Percentiles rank a stretch among this genome's conserved stretches.
Conservation (phyloP, 2,113 vertebrate genomes). For the Mustelus asterias region DNA sequence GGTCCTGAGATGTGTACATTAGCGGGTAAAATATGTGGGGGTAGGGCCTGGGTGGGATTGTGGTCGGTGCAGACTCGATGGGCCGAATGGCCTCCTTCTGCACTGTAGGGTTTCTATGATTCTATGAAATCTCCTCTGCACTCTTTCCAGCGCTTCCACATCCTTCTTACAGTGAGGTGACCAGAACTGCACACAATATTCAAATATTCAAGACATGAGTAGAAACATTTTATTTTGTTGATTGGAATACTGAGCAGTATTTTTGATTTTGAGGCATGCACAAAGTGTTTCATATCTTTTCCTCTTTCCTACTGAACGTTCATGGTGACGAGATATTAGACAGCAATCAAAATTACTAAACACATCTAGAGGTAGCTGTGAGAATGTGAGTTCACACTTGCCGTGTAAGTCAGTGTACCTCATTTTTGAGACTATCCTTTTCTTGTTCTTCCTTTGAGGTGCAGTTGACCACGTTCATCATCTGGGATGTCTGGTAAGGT, state of each 20-base stretch:
- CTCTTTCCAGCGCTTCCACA: too few relatives aligned
- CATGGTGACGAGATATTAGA: neutral
- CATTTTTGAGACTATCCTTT: neutral
- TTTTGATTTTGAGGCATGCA: neutral
- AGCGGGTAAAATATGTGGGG: too few relatives aligned
- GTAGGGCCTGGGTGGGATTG: too few relatives aligned
- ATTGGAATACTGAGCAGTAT: neutral
- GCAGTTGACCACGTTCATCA: neutral
- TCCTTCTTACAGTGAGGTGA: too few relatives aligned
- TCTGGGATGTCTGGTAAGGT: neutral
- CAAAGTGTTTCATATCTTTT: neutral
- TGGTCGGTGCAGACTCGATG: too few relatives aligned
- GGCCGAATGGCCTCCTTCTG: too few relatives aligned
- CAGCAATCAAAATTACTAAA: neutral
- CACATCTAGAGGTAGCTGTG: neutral
- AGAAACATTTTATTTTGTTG: neutral
- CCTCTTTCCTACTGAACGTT: neutral
- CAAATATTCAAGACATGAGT: too few relatives aligned
- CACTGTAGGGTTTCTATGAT: too few relatives aligned
- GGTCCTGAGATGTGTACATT: too few relatives aligned
- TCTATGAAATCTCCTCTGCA: too few relatives aligned
- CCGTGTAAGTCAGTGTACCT: neutral
- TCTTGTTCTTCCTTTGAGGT: neutral
- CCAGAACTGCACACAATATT: too few relatives aligned
- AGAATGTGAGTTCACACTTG: neutral